phyloP scores from a whole-genome alignment of 2,888 invertebrate species.

The Tipula helvola region DNA sequence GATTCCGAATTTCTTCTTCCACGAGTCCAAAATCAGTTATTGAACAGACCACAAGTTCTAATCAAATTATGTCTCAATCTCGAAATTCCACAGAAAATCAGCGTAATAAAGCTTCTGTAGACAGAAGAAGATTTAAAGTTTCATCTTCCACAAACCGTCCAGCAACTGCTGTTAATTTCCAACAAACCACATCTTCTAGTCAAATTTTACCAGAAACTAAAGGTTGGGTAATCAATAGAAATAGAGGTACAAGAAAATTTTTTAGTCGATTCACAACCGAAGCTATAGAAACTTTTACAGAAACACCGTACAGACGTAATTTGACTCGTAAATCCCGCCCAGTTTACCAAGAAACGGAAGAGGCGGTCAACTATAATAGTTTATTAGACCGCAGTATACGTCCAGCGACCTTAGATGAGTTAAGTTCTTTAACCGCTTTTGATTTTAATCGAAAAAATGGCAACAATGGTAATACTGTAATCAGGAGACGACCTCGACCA shows the following conservation, averaged over 20 bases:
- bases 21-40: not conserved
- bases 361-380: not conserved
- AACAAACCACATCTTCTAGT: not conserved
- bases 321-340: not conserved
- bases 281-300: not conserved
- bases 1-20: not conserved
- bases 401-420: not conserved
- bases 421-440: not conserved
- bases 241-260: not conserved
- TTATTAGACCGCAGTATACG: not conserved
- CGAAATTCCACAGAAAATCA: not conserved
- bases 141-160: not conserved
- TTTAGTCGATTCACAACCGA: not conserved
- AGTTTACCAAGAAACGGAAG: not conserved
- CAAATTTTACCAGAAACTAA: not conserved
- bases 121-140: not conserved
- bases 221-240: not conserved
- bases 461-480: not conserved
- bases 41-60: no score
- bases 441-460: not conserved
- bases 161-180: not conserved
- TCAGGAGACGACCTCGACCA: not conserved
- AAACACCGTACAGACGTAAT: not conserved
- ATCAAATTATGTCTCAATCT: no score
- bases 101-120: not conserved